Percentiles rank a stretch among this genome's conserved stretches.
Evolutionary conservation across 2,797 vertebrate species (phyloP).

Genomic region (Ptychadena robeensis): DNA sequence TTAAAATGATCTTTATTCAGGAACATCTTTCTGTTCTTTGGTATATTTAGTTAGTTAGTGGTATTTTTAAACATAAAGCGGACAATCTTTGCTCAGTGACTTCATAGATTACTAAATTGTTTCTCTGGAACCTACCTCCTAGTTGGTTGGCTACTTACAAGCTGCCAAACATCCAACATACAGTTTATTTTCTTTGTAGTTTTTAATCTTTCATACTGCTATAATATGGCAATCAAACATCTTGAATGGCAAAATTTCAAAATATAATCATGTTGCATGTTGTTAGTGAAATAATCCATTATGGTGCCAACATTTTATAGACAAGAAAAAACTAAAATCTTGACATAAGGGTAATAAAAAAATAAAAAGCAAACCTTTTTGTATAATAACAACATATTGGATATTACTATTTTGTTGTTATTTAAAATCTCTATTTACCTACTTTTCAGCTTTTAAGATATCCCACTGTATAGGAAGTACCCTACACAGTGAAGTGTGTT

Average conservation of each 20-base stretch:
- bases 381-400: too few species aligned
- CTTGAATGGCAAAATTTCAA: background rate
- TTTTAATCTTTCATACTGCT: background rate
- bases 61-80: conserved; percentile 8
- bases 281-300: background rate
- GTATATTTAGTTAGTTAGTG: conserved; percentile 18
- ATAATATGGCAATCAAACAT: background rate
- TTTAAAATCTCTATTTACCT: too few species aligned
- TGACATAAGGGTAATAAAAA: too few species aligned
- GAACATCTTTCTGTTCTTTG: background rate
- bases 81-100: background rate
- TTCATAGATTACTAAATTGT: conserved; percentile 7
- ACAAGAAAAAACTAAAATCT: too few species aligned
- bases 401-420: too few species aligned
- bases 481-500: too few species aligned
- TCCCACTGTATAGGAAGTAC: too few species aligned
- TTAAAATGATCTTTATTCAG: conserved; percentile 35
- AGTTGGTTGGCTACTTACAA: background rate
- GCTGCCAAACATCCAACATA: background rate
- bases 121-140: background rate
- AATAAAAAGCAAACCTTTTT: too few species aligned
- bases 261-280: background rate
- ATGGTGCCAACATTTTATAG: too few species aligned
- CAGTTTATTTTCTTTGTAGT: background rate
- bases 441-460: too few species aligned